Conservation (phyloP, 2,797 vertebrate genomes). For the Acomys russatus region DNA sequence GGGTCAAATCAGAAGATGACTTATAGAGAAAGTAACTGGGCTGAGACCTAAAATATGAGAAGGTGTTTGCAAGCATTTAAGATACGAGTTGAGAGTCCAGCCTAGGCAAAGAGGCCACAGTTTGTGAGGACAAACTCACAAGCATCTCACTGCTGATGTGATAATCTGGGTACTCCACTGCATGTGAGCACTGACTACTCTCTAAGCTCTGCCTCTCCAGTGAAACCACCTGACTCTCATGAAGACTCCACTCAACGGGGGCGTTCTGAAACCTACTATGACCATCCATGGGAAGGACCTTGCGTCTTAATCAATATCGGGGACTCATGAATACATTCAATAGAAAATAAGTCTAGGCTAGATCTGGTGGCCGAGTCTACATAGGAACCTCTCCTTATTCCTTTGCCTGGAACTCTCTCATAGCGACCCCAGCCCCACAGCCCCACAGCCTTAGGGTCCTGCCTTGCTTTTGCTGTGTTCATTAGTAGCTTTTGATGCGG, state of each 20-base stretch:
- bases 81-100: not conserved
- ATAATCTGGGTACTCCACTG: not conserved
- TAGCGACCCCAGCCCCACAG: not conserved
- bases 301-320: not conserved
- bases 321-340: not conserved
- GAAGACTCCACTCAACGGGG: not conserved
- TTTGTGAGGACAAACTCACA: not conserved
- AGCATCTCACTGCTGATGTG: too few species aligned
- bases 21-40: conserved; percentile 43
- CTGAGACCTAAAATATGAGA: not conserved
- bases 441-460: not conserved
- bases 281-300: not conserved
- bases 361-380: not conserved
- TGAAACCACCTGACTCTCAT: not conserved
- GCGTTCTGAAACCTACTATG: not conserved
- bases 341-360: not conserved
- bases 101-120: not conserved
- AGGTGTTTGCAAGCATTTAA: not conserved
- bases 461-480: not conserved
- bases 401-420: not conserved
- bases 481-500: not conserved
- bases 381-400: not conserved
- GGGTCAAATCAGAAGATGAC: conserved; percentile 17
- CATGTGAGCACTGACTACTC: not conserved
- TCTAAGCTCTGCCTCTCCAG: not conserved